Evolutionary conservation across 1,140 invertebrate species (phyloP).

Genomic region (Drosophila grimshawi): DNA sequence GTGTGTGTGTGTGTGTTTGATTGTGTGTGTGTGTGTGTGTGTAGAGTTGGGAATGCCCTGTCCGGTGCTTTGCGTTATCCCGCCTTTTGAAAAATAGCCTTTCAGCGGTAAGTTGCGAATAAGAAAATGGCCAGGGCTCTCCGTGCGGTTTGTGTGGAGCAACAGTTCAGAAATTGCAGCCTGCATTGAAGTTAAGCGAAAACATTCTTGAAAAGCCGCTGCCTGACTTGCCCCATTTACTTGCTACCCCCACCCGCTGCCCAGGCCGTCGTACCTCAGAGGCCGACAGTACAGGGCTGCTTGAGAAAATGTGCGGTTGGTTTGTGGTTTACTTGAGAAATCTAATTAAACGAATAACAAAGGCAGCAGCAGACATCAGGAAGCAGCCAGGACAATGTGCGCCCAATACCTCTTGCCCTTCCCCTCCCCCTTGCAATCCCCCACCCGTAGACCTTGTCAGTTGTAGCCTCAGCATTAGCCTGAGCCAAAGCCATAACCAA

Average conservation of each 20-base stretch:
- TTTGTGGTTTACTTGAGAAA: constrained; percentile 78
- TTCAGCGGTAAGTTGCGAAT: constrained; percentile 62
- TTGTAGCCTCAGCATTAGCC: not conserved
- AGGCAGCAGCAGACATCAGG: constrained; percentile 57
- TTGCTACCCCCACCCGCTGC: not conserved
- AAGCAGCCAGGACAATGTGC: constrained; percentile 40
- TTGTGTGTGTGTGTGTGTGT: not conserved
- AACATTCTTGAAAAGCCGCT: constrained; percentile 58
- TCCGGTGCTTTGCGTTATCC: not conserved
- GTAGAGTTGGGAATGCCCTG: not conserved
- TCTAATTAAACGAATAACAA: constrained; percentile 83
- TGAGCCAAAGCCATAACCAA: constrained; percentile 1
- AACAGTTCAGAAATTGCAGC: constrained; percentile 65
- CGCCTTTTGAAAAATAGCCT: constrained; percentile 63
- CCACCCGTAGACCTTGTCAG: not conserved
- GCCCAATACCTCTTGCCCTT: not conserved
- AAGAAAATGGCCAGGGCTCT: constrained; percentile 55
- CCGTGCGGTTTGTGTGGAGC: constrained; percentile 53
- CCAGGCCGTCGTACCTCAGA: not conserved
- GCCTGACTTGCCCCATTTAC: constrained; percentile 8
- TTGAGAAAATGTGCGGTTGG: constrained; percentile 78
- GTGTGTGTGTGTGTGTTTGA: constrained; percentile 28
- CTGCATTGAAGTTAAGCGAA: constrained; percentile 55
- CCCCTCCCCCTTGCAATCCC: not conserved
- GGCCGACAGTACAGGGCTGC: constrained; percentile 29